These are phyloP conservation scores for Xylota segnis DNA, from an alignment of 2,888 invertebrate species.

Conservation along the genomic window DNA sequence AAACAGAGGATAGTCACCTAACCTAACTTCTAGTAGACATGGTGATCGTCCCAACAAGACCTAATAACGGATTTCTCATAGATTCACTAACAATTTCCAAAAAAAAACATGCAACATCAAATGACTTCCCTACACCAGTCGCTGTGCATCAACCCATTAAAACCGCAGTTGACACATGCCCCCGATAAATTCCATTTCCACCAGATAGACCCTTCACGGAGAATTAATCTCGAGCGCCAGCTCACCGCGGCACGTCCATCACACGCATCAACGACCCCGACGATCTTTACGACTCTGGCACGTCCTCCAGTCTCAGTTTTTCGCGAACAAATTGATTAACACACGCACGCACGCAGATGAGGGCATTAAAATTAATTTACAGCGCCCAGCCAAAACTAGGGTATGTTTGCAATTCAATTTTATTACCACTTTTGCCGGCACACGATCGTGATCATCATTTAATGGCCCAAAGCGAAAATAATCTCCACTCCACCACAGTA, in stretches of 20 bases:
- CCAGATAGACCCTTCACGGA: neutral
- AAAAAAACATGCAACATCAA: too few species aligned
- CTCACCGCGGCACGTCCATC: conserved; percentile 4
- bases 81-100: too few species aligned
- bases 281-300: conserved; percentile 8
- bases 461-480: neutral
- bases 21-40: too few species aligned
- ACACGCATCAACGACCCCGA: conserved; percentile 25
- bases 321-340: conserved; percentile 50
- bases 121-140: too few species aligned
- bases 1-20: too few species aligned
- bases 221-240: conserved; percentile 14
- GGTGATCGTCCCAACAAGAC: too few species aligned
- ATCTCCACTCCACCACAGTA: conserved; percentile 5
- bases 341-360: conserved; percentile 21
- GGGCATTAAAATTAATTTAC: conserved; percentile 22
- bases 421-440: conserved; percentile 16
- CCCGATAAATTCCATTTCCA: conserved; percentile 6
- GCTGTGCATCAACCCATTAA: neutral
- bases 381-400: conserved; percentile 5
- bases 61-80: too few species aligned
- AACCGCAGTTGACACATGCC: neutral
- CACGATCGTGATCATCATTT: conserved; percentile 34
- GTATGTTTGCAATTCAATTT: conserved; percentile 42
- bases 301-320: neutral